Conservation (phyloP, 1,140 invertebrate species). For the Rhyacophila brunnea region DNA sequence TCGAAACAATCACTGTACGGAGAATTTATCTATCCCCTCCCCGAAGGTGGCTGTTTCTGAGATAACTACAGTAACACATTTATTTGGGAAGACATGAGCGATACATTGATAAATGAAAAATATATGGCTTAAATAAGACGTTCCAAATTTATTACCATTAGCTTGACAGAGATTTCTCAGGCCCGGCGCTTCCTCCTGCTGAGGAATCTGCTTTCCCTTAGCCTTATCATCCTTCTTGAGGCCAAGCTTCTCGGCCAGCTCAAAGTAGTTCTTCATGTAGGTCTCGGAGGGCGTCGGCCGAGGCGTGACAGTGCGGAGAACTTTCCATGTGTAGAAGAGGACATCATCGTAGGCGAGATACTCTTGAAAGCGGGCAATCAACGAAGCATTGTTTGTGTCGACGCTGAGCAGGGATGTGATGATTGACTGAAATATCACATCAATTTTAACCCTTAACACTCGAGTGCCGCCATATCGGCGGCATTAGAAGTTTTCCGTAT, state of each 20-base stretch:
- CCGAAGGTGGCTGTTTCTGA: too few species aligned
- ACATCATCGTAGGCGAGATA: constrained; percentile 65
- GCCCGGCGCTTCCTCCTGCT: constrained; percentile 39
- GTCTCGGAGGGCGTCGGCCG: constrained; percentile 55
- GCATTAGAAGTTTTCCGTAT: too few species aligned
- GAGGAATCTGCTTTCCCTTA: constrained; percentile 40
- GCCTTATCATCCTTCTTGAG: constrained; percentile 51
- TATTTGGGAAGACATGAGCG: too few species aligned
- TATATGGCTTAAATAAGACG: too few species aligned
- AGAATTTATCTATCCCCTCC: too few species aligned
- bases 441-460: too few species aligned
- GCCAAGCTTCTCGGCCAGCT: constrained; percentile 63
- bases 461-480: too few species aligned
- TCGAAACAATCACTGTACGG: too few species aligned
- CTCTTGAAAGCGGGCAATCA: constrained; percentile 63
- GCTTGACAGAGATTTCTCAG: constrained; percentile 47
- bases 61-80: too few species aligned
- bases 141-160: constrained; percentile 46
- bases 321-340: constrained; percentile 58
- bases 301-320: constrained; percentile 55
- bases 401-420: constrained; percentile 57
- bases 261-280: constrained; percentile 70
- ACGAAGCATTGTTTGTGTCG: constrained; percentile 51
- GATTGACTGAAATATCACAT: constrained; percentile 42
- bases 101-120: too few species aligned